A percentile compares a stretch with the other conserved stretches of the same genome.
Conservation (phyloP, 1,140 invertebrate genomes). For the Zaprionus lachaisei region DNA sequence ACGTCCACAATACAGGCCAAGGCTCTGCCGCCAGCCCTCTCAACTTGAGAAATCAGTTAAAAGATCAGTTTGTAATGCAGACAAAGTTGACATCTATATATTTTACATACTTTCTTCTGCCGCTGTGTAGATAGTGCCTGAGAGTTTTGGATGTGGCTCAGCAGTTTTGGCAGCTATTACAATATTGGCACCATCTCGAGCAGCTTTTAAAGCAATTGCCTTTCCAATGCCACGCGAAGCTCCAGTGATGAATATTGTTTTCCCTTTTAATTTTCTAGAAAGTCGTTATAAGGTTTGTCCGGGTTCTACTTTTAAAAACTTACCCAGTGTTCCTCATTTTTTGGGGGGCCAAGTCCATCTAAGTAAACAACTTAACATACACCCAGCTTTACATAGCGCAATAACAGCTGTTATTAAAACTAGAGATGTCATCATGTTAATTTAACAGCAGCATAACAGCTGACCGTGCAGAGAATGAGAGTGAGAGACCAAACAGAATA, state of each 20-base stretch:
- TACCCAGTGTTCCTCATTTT: constrained; percentile 62
- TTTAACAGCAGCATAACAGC: neutral
- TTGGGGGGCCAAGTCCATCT: neutral
- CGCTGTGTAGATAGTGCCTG: constrained; percentile 98
- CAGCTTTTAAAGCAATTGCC: constrained; percentile 96
- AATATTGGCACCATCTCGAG: constrained; percentile 97
- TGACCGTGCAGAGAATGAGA: neutral
- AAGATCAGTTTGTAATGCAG: constrained; percentile 17
- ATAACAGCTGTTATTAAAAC: neutral
- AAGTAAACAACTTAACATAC: constrained; percentile 3
- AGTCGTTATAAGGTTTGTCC: neutral
- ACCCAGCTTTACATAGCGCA: neutral
- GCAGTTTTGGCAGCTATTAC: constrained; percentile 98
- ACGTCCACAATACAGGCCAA: constrained; percentile 98
- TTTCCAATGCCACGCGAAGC: constrained; percentile 99
- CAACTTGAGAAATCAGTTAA: constrained; percentile 87
- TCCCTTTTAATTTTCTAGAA: constrained; percentile 93
- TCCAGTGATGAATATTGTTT: constrained; percentile 97
- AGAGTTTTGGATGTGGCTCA: constrained; percentile 96
- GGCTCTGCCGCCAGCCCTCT: constrained; percentile 95
- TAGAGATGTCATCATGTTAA: neutral
- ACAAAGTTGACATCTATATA: constrained; percentile 29
- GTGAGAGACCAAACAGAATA: neutral
- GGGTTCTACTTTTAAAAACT: neutral
- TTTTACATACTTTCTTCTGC: constrained; percentile 95